Conservation (phyloP, 2,113 vertebrate species). For the Lophotis ruficrista region DNA sequence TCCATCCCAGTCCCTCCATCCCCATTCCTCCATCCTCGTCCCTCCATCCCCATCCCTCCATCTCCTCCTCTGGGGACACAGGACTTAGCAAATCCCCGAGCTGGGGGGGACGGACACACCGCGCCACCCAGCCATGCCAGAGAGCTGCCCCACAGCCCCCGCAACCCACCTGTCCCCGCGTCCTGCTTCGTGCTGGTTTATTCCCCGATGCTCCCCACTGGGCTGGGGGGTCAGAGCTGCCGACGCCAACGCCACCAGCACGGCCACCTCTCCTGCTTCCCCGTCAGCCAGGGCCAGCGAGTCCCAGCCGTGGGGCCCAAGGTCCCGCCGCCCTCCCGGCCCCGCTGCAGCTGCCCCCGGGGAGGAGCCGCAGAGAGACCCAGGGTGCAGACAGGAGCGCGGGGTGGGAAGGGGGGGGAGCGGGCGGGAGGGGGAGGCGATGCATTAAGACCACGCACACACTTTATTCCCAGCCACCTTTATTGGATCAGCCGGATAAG, state of each 20-base stretch:
- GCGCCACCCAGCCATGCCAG: background rate
- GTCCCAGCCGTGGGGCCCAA: background rate
- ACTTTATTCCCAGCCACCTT: constrained; percentile 61
- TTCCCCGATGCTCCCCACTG: background rate
- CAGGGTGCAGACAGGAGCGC: background rate
- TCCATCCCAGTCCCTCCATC: too few species aligned
- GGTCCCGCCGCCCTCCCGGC: background rate
- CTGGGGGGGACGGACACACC: rapidly evolving
- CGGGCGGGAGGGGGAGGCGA: background rate
- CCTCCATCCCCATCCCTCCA: background rate
- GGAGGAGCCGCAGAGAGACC: background rate
- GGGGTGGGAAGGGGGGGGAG: too few species aligned
- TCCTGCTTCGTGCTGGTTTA: background rate
- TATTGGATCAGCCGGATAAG: constrained; percentile 57
- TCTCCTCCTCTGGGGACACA: background rate
- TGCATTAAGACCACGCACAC: constrained; percentile 31
- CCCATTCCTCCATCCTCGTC: background rate
- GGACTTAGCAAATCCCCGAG: background rate
- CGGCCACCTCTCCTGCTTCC: background rate
- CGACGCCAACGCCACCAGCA: background rate
- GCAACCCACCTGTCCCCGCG: background rate
- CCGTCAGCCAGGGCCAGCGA: background rate
- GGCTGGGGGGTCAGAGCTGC: background rate
- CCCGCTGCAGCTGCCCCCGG: background rate
- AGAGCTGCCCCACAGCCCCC: background rate